These are phyloP conservation scores for Lasioglossum oenotherae DNA, from an alignment of 2,888 invertebrate species.

Conservation along the genomic window DNA sequence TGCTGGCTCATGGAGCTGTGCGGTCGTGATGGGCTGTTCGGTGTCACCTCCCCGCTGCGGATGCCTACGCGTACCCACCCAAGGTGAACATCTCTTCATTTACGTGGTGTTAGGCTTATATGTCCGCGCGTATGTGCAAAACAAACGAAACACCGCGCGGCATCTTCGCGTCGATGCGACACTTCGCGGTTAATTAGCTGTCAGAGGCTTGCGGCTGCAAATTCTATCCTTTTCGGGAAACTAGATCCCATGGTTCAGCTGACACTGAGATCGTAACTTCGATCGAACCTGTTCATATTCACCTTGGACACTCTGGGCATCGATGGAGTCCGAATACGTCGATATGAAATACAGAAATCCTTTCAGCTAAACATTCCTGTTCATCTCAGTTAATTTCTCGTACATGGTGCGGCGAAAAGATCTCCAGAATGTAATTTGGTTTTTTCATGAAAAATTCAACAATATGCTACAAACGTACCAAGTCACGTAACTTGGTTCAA, in stretches of 20 bases:
- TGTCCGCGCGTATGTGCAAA: conserved; percentile 44
- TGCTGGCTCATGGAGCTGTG: conserved; percentile 93
- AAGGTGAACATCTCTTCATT: conserved; percentile 73
- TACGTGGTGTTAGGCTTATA: conserved; percentile 46
- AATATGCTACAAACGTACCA: not conserved
- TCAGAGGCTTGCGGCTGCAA: conserved; percentile 1
- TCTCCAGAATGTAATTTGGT: no score
- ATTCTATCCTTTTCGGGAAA: conserved; percentile 2
- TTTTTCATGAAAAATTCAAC: not conserved
- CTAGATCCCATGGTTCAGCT: not conserved
- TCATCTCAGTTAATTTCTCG: no score
- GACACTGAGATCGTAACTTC: not conserved
- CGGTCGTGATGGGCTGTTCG: conserved; percentile 91
- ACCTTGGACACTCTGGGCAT: not conserved
- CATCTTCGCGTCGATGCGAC: conserved; percentile 13
- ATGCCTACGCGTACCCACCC: conserved; percentile 86
- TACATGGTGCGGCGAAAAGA: no score
- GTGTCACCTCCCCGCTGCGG: conserved; percentile 91
- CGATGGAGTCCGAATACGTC: not conserved
- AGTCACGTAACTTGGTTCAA: not conserved
- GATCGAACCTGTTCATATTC: not conserved
- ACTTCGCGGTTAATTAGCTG: conserved; percentile 26
- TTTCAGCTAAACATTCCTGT: no score
- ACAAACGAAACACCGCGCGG: conserved; percentile 16
- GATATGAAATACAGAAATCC: not conserved